Percentiles rank a stretch among this genome's conserved stretches.
These are phyloP conservation scores for Drosophila fuyamai DNA, from an alignment of 1,140 invertebrate genomes.

Conservation along the genomic window DNA sequence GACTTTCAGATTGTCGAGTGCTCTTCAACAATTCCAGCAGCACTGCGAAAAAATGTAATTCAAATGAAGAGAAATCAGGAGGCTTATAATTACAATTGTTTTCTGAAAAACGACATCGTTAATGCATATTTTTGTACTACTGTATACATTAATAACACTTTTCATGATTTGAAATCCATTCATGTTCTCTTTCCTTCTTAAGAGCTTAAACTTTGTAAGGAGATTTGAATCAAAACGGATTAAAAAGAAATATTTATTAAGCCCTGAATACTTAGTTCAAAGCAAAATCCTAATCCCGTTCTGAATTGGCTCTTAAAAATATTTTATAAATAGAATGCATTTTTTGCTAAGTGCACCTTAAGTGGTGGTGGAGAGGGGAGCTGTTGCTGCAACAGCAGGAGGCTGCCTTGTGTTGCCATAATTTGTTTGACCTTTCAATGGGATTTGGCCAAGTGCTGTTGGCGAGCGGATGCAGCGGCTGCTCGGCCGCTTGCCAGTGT, in stretches of 20 bases:
- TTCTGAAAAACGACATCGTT: too few species aligned
- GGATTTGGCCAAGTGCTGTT: conserved; percentile 56
- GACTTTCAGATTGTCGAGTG: conserved; percentile 42
- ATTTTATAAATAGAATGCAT: not conserved
- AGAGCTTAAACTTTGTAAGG: too few species aligned
- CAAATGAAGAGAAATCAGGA: not conserved
- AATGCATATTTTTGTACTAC: too few species aligned
- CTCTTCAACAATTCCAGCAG: conserved; percentile 20
- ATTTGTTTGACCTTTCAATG: conserved; percentile 76
- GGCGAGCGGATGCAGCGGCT: conserved; percentile 39
- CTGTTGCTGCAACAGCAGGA: conserved; percentile 33
- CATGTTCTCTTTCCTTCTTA: too few species aligned
- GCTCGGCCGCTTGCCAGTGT: conserved; percentile 47
- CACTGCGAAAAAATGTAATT: conserved; percentile 7
- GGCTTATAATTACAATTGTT: too few species aligned
- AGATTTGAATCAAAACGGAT: too few species aligned
- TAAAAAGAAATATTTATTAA: too few species aligned
- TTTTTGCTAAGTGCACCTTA: not conserved
- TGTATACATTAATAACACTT: too few species aligned
- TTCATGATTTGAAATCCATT: too few species aligned
- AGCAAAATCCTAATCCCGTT: too few species aligned
- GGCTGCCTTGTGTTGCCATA: conserved; percentile 50
- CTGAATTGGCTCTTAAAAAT: too few species aligned
- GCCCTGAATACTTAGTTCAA: too few species aligned
- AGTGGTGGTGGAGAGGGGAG: not conserved